Evolutionary conservation across 2,888 invertebrate genomes (phyloP).

Genomic region (Teleogryllus oceanicus): DNA sequence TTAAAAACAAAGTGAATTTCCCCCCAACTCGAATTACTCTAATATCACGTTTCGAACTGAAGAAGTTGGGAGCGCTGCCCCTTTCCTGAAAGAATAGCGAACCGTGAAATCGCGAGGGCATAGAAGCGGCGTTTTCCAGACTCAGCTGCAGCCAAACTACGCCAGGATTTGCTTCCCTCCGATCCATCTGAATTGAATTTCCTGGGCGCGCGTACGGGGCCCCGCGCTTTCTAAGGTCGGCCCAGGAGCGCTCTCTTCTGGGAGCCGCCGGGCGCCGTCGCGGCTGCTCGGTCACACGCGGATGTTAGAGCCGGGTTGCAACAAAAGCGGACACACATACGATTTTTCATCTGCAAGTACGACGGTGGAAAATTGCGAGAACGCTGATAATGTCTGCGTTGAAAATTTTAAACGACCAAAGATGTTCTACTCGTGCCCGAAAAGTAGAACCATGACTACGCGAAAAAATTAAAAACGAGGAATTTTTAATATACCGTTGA

Average conservation of each 20-base stretch:
- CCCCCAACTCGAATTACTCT: conserved; percentile 4
- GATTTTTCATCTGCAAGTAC: no score
- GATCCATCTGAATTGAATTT: conserved; percentile 9
- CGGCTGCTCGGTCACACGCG: no score
- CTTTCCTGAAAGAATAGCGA: conserved; percentile 18
- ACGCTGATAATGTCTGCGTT: no score
- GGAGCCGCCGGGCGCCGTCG: neutral
- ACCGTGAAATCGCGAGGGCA: conserved; percentile 18
- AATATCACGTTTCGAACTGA: conserved; percentile 6
- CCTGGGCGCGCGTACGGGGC: neutral
- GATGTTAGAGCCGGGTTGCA: no score
- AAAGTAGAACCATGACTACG: no score
- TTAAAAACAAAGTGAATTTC: neutral
- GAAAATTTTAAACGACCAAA: no score
- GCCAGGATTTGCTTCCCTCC: conserved; percentile 7
- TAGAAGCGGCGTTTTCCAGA: conserved; percentile 6
- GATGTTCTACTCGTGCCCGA: no score
- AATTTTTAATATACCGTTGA: no score
- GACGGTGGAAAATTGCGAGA: no score
- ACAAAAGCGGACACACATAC: no score
- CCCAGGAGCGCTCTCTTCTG: neutral
- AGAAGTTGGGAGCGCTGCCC: neutral
- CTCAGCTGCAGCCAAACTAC: conserved; percentile 18
- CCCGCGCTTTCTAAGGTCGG: neutral
- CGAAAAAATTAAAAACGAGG: no score